These are phyloP conservation scores for Craterocephalus amniculus DNA, from an alignment of 2,797 vertebrate species.

Conservation along the genomic window DNA sequence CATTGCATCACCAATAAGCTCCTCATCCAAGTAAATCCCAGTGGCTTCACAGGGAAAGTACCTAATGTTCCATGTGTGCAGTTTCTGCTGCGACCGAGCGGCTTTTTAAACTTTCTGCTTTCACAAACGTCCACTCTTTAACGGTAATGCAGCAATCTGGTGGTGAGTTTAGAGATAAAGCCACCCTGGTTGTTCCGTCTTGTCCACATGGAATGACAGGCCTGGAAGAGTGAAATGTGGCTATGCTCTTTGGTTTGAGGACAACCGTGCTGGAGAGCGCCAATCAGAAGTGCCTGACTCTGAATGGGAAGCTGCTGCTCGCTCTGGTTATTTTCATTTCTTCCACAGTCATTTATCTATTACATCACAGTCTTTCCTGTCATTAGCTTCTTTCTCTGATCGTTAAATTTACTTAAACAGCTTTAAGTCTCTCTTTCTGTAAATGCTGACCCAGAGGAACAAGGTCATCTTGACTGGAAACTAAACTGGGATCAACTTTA, in stretches of 20 bases:
- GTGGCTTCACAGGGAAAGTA: constrained; percentile 7
- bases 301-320: no score
- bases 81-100: background rate
- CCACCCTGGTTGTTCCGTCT: no score
- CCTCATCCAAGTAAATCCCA: constrained; percentile 14
- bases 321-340: no score
- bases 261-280: background rate
- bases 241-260: background rate
- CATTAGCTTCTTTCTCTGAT: background rate
- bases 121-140: background rate
- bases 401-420: no score
- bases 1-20: constrained; percentile 24
- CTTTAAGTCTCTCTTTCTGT: no score
- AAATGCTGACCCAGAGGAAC: no score
- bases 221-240: no score
- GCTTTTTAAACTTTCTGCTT: background rate
- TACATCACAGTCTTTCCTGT: no score
- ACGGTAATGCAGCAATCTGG: background rate
- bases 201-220: no score
- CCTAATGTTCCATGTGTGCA: background rate
- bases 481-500: no score
- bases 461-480: no score
- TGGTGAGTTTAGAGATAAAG: background rate
- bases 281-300: background rate
- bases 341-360: no score